Evolutionary conservation across 2,113 vertebrate species (phyloP), one percentile per base, ranked within the genome.

Genomic region (Neolamprologus toae): DNA sequence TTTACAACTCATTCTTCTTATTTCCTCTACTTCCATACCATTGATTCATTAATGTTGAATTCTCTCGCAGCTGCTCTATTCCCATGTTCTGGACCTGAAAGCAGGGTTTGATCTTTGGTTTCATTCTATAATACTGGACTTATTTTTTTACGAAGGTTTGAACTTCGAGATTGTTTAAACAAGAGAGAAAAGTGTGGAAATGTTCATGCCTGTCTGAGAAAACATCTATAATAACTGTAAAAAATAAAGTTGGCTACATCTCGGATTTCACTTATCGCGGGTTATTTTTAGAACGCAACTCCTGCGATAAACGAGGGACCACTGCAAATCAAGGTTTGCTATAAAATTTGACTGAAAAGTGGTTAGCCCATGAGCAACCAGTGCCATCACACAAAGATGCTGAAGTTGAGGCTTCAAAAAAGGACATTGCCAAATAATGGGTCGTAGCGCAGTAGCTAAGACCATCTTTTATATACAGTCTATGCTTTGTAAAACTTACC

Each of bases 391-490:
- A 73, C 12, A 31, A 78, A 49, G 26, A 31, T 78, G 71, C 71
- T 49, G 26, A 78, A 28, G 42, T 49, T 78, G 71, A 51, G 26
- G 45, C 26, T 78, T 78, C 26, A 51, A 28, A 78, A 49, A 3
- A 19, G 6, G 16, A 78, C 26, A 12, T 49, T 19, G 16, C 26
- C 28, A 49, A 78, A n/a, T 31, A 78, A 78, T 51, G 16, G 9
- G 71, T 49, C 1, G 16, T 17, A 3, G 16, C 2, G 8, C 17
- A 12, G 73, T 78, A 12, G 26, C 26, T 78, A 49, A 31, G 45
- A 78, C 7, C 73, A 51, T 51, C 73, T 51, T 78, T 78, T 78
- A 31, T 2, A 78, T 78, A 51, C 73, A 78, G 73, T 78, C 73
- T 78, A 78, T 6, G 45, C 16, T 31, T 28, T 51, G 45, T 31